Conservation (phyloP, 2,797 vertebrate genomes). For the Bryconaethiops microstoma region DNA sequence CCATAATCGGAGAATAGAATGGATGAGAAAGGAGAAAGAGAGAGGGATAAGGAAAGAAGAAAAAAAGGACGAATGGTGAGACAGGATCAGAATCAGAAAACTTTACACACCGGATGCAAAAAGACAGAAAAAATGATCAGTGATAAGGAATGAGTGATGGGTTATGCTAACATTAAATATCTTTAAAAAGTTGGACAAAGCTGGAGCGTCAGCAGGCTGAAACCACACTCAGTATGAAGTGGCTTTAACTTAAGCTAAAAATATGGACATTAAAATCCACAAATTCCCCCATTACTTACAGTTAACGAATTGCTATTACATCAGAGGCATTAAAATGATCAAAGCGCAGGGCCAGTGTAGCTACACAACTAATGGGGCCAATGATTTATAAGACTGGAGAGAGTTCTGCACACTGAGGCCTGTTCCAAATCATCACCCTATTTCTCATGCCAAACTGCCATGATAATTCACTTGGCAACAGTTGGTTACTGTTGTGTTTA, state of each 20-base stretch:
- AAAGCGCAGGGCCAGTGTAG: constrained; percentile 7
- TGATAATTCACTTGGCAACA: constrained; percentile 41
- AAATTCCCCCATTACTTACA: constrained; percentile 11
- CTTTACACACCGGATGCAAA: background rate
- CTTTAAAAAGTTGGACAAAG: background rate
- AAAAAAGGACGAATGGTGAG: background rate
- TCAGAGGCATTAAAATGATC: constrained; percentile 1
- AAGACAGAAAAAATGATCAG: background rate
- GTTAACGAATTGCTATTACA: constrained; percentile 18
- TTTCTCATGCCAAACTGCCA: constrained; percentile 37
- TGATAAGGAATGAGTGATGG: background rate
- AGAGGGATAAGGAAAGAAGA: constrained; percentile 7
- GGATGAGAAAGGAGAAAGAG: background rate
- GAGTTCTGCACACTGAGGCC: background rate
- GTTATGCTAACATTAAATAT: background rate
- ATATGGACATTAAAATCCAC: constrained; percentile 11
- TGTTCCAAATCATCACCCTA: constrained; percentile 30
- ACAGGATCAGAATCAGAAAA: background rate
- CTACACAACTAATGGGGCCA: constrained; percentile 19
- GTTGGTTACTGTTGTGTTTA: constrained; percentile 43
- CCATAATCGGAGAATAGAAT: constrained; percentile 27
- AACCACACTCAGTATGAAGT: background rate
- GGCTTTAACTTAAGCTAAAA: constrained; percentile 2
- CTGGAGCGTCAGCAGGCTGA: background rate
- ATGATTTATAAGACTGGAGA: constrained; percentile 24